Evolutionary conservation across 2,113 vertebrate species (phyloP), one percentile per base, ranked within the genome.

Genomic region (Cairina moschata): DNA sequence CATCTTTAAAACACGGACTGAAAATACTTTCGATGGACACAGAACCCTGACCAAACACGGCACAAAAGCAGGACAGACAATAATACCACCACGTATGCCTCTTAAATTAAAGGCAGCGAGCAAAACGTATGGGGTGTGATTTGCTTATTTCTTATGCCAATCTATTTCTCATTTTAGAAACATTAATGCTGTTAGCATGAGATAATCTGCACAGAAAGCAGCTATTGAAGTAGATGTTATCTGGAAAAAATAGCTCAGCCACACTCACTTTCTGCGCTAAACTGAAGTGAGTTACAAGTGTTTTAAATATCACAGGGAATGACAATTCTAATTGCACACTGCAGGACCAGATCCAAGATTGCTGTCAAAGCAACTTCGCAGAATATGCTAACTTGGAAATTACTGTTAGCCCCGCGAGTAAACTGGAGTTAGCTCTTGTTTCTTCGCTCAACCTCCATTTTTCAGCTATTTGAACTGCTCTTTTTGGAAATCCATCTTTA

Each of bases 311-410:
- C 89, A 93, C 72, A 67, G 32, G 46, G 72, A 92, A 87, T 73
- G 86, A 92, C 87, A 94, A 95, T 79, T 87, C 71, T 94, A 94
- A 96, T 86, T 90, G 68, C 67, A 85, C 40, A 29, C 55, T 90
- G 67, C 60, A 75, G 75, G 71, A 94, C 86, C 86, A 93, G 84
- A 96, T 90, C 65, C 28, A 80, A 88, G 80, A 88, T 12, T 75
- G 56, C 91, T 93, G 85, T 91, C 88, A 97, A 95, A 96, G 90
- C 85, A 95, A 92, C 88, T 54, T 83, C 76, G 81, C 73, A 75
- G 77, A 91, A 90, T 42, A 65, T 0, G 14, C 88, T 94, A 88
- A 90, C 73, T 95, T 92, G 48, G 69, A 95, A 95, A 95, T 88
- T 83, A 52, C 46, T 68, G 32, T 74, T 95, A 93, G 69, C 20